Percentiles rank a stretch among this genome's conserved stretches.
phyloP scores from a whole-genome alignment of 1,140 invertebrate species.

The Halictus rubicundus region DNA sequence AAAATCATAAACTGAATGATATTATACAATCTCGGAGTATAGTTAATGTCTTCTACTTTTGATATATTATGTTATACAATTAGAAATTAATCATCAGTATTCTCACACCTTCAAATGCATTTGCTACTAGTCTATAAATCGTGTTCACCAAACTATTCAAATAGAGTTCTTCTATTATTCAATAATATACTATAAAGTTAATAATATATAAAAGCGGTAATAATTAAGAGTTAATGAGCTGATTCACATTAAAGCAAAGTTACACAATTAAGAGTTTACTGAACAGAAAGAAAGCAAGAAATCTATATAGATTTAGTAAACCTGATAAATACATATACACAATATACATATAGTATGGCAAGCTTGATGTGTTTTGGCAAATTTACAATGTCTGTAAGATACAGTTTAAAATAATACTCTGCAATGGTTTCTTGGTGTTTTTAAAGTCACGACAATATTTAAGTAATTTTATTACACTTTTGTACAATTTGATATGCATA shows the following conservation, averaged over 20 bases:
- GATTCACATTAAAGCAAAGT: constrained; percentile 58
- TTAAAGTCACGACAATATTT: constrained; percentile 42
- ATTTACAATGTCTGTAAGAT: constrained; percentile 34
- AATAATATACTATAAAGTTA: constrained; percentile 53
- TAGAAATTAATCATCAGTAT: constrained; percentile 53
- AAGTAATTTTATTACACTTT: constrained; percentile 35
- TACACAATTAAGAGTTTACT: constrained; percentile 60
- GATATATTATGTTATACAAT: constrained; percentile 36
- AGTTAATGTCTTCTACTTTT: constrained; percentile 36
- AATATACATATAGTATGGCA: constrained; percentile 28
- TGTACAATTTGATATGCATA: constrained; percentile 29
- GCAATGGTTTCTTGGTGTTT: constrained; percentile 37
- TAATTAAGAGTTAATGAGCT: constrained; percentile 59
- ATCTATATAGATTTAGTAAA: constrained; percentile 38
- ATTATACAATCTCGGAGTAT: constrained; percentile 3
- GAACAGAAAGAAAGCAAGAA: constrained; percentile 44
- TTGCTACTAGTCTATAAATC: constrained; percentile 62
- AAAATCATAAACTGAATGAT: constrained; percentile 10
- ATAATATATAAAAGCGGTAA: constrained; percentile 55
- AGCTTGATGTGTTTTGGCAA: constrained; percentile 41
- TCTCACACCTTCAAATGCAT: constrained; percentile 55
- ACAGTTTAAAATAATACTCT: neutral
- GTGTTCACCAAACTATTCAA: constrained; percentile 62
- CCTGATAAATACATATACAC: constrained; percentile 39
- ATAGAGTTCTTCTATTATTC: constrained; percentile 56